Conservation (phyloP, 2,797 vertebrate genomes). For the Crocidura indochinensis region DNA sequence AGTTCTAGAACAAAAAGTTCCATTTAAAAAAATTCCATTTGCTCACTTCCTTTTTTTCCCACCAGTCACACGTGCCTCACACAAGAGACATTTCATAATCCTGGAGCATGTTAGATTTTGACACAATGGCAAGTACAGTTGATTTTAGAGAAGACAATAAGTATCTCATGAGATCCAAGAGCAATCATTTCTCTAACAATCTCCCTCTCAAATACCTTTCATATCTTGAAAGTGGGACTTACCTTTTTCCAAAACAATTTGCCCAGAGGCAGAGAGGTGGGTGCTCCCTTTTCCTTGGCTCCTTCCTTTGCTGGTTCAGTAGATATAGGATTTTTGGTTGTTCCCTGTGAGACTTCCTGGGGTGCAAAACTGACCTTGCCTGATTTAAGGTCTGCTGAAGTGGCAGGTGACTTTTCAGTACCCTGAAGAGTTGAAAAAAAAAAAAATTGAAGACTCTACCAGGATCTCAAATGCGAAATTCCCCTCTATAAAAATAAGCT, state of each 20-base stretch:
- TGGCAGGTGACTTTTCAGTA: conserved; percentile 85
- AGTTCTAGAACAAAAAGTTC: background rate
- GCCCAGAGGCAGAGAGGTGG: conserved; percentile 86
- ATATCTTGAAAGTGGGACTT: background rate
- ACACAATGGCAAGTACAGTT: background rate
- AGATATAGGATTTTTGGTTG: conserved; percentile 88
- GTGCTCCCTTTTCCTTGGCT: conserved; percentile 84
- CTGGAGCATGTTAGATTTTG: background rate
- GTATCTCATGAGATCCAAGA: no score
- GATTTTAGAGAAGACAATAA: background rate
- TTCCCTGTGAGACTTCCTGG: conserved; percentile 87
- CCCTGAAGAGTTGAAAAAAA: conserved; percentile 79
- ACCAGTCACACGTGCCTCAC: background rate
- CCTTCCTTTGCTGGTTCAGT: conserved; percentile 78
- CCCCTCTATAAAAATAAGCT: no score
- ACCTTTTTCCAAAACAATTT: conserved; percentile 93
- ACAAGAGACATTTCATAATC: background rate
- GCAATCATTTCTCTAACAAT: background rate
- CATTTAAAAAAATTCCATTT: background rate
- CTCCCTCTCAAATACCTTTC: no score
- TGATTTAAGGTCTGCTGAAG: conserved; percentile 87
- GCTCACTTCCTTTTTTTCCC: conserved; percentile 47
- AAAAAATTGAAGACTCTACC: background rate
- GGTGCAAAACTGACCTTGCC: conserved; percentile 88
- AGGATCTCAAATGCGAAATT: background rate